Percentiles rank a stretch among this genome's conserved stretches.
Evolutionary conservation across 2,797 vertebrate genomes (phyloP).

Genomic region (Ibycter americanus): DNA sequence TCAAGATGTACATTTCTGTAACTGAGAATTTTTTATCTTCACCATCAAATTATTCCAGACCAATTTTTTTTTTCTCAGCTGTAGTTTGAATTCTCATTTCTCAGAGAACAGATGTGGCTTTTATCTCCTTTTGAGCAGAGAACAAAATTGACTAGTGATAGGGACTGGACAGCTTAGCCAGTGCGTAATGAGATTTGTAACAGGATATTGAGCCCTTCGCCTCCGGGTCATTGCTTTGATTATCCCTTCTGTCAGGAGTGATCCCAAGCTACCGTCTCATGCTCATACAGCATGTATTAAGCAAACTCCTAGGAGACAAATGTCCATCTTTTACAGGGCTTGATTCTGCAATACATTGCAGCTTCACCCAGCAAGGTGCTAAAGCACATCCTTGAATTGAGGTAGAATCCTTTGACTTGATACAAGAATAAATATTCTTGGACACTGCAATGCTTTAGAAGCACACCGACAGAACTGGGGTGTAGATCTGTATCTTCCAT

Average conservation of each 20-base stretch:
- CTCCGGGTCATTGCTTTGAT: constrained; percentile 21
- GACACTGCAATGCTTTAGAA: not conserved
- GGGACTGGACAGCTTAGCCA: constrained; percentile 1
- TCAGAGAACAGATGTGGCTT: constrained; percentile 13
- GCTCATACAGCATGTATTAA: not conserved
- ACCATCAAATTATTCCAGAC: constrained; percentile 16
- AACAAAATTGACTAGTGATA: not conserved
- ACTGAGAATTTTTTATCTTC: constrained; percentile 34
- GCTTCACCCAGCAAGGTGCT: not conserved
- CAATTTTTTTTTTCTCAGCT: not conserved
- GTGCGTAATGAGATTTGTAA: constrained; percentile 36
- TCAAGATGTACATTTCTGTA: not conserved
- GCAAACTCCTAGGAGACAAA: not conserved
- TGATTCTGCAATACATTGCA: not conserved
- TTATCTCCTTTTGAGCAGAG: constrained; percentile 6
- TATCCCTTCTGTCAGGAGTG: not conserved
- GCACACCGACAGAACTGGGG: not conserved
- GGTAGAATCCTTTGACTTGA: not conserved
- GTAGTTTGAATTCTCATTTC: constrained; percentile 8
- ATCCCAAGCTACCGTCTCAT: not conserved
- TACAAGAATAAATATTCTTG: not conserved
- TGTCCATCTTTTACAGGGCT: not conserved
- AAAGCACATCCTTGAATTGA: not conserved
- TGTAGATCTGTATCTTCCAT: not conserved
- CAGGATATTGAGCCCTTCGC: constrained; percentile 31